Conservation (phyloP, 2,797 vertebrate genomes). For the Ciconia nigra region DNA sequence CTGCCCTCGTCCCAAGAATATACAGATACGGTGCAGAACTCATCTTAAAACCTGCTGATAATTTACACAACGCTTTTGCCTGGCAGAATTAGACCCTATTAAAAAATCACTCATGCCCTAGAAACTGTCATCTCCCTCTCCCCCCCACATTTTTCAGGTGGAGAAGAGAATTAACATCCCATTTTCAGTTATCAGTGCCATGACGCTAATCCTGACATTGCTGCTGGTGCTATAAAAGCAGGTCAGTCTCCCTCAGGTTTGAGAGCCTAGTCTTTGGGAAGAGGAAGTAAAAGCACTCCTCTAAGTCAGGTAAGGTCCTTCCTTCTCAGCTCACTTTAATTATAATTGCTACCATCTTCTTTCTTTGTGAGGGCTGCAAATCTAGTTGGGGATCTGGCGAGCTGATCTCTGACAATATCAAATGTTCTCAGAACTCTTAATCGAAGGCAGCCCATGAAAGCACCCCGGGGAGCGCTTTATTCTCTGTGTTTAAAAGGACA, state of each 20-base stretch:
- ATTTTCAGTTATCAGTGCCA: neutral
- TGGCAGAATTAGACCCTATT: neutral
- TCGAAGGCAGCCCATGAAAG: constrained; percentile 61
- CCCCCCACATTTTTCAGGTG: neutral
- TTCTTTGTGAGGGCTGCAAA: constrained; percentile 24
- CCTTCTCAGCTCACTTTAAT: constrained; percentile 46
- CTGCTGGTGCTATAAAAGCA: neutral
- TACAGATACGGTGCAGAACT: neutral
- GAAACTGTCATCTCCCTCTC: neutral
- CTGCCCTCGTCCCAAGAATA: neutral
- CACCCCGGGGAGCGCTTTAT: constrained; percentile 49
- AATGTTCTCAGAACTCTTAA: constrained; percentile 60
- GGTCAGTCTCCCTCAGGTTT: neutral
- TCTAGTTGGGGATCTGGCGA: constrained; percentile 42
- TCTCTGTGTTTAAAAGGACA: constrained; percentile 66
- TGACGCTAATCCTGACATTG: neutral
- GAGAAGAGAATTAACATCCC: neutral
- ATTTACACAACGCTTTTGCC: neutral
- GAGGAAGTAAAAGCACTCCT: constrained; percentile 30
- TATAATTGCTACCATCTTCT: constrained; percentile 43
- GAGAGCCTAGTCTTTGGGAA: constrained; percentile 29
- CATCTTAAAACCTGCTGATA: neutral
- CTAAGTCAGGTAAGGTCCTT: constrained; percentile 28
- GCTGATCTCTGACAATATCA: constrained; percentile 52
- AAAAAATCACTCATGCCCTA: neutral